A percentile compares a stretch with the other conserved stretches of the same genome.
Evolutionary conservation across 2,113 vertebrate genomes (phyloP).

Genomic region (Argyrosomus japonicus): DNA sequence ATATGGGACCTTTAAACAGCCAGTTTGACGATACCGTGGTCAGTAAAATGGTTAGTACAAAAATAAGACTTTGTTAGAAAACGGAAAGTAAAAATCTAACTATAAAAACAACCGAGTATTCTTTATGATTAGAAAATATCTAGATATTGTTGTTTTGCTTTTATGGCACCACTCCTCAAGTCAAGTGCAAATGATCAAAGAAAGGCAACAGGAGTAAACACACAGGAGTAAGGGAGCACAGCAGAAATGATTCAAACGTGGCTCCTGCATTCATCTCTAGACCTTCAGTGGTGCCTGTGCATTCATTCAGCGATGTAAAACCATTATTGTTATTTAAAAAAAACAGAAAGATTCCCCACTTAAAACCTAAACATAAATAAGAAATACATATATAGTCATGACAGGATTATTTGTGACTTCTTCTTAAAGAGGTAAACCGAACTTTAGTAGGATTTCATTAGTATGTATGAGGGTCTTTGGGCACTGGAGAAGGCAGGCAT

Average conservation of each 20-base stretch:
- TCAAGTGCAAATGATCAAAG: slow-evolving; percentile 69
- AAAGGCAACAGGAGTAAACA: slow-evolving; percentile 59
- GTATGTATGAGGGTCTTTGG: slow-evolving; percentile 24
- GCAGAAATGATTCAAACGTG: slow-evolving; percentile 20
- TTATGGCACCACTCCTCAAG: slow-evolving; percentile 43
- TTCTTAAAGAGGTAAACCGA: slow-evolving; percentile 9
- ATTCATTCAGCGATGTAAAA: slow-evolving; percentile 34
- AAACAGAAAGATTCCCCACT: neutral
- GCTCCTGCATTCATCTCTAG: slow-evolving; percentile 15
- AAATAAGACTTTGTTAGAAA: slow-evolving; percentile 35
- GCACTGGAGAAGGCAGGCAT: slow-evolving; percentile 39
- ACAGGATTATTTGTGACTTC: neutral
- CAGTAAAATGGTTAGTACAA: slow-evolving; percentile 24
- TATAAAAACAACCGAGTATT: slow-evolving; percentile 31
- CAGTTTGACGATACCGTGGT: neutral
- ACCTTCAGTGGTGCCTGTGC: slow-evolving; percentile 14
- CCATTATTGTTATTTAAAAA: slow-evolving; percentile 3
- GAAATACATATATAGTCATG: slow-evolving; percentile 8
- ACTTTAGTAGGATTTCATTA: slow-evolving; percentile 13
- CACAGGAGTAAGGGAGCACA: slow-evolving; percentile 6
- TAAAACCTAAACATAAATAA: slow-evolving; percentile 59
- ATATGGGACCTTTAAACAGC: neutral
- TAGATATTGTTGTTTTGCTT: slow-evolving; percentile 9
- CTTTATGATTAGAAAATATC: slow-evolving; percentile 27
- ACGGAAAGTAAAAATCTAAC: slow-evolving; percentile 14